A percentile compares a stretch with the other conserved stretches of the same genome.
Conservation (phyloP, 2,797 vertebrate genomes). For the Meriones psammophilus region DNA sequence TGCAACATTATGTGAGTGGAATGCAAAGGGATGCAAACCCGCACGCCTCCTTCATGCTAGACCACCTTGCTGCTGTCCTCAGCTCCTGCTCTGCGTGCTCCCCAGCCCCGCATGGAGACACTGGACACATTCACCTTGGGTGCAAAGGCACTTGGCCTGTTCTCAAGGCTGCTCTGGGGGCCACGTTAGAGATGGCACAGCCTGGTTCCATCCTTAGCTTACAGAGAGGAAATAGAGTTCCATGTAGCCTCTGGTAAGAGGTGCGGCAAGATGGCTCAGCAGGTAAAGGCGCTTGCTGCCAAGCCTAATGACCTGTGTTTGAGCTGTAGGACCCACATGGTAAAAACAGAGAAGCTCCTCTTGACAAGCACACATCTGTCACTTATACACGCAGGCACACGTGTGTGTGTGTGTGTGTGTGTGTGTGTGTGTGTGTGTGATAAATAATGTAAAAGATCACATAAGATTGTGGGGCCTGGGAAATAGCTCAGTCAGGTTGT, state of each 20-base stretch:
- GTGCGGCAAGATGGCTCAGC: background rate
- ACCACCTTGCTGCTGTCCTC: background rate
- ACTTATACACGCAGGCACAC: background rate
- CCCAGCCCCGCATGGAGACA: background rate
- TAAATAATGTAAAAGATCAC: background rate
- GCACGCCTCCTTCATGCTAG: fast-evolving
- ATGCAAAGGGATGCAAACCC: constrained; percentile 68
- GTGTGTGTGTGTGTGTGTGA: background rate
- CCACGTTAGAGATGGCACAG: background rate
- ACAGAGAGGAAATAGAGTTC: background rate
- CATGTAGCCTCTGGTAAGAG: background rate
- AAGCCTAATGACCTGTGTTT: background rate
- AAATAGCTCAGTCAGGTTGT: background rate
- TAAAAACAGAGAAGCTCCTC: background rate
- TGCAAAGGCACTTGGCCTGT: background rate
- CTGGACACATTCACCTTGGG: fast-evolving
- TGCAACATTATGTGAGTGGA: constrained; percentile 67
- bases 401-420: no score
- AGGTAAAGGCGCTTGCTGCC: background rate
- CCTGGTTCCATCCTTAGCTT: background rate
- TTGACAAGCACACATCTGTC: background rate
- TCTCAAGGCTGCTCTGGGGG: background rate
- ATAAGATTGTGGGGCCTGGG: background rate
- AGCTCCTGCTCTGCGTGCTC: constrained; percentile 32
- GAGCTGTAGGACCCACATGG: background rate